Conservation (phyloP, 30 jellyfish, hydroid and myxozoan species). For the Mastigias papua region DNA sequence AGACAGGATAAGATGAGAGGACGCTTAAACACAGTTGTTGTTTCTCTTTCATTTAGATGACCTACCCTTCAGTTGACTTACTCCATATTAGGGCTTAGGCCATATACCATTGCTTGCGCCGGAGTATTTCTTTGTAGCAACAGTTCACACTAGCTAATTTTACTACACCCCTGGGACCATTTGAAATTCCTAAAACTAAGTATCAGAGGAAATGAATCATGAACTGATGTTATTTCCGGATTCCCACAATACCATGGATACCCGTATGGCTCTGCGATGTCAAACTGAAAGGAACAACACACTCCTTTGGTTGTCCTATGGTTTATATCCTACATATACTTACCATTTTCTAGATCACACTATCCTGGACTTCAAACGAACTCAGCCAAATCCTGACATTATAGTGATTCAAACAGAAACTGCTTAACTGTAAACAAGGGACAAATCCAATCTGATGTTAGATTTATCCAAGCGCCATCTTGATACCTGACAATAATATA, state of each 20-base stretch:
- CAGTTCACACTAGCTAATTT: no score
- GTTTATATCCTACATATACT: background rate
- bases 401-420: background rate
- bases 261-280: background rate
- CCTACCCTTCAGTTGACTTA: no score
- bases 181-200: no score
- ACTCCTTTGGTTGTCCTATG: no score
- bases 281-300: background rate
- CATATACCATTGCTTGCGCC: no score
- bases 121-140: no score
- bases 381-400: constrained; percentile 55
- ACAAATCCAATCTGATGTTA: constrained; percentile 65
- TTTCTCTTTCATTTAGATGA: no score
- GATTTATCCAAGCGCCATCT: constrained; percentile 64
- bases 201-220: background rate
- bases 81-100: no score
- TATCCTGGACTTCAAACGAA: background rate
- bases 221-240: background rate
- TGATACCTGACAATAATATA: constrained; percentile 16
- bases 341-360: constrained; percentile 33
- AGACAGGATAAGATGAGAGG: no score
- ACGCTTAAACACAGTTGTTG: no score
- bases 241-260: no score
- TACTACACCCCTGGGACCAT: no score
- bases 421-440: constrained; percentile 6